Conservation (phyloP, 2,797 vertebrate species). For the Chromobotia macracanthus region DNA sequence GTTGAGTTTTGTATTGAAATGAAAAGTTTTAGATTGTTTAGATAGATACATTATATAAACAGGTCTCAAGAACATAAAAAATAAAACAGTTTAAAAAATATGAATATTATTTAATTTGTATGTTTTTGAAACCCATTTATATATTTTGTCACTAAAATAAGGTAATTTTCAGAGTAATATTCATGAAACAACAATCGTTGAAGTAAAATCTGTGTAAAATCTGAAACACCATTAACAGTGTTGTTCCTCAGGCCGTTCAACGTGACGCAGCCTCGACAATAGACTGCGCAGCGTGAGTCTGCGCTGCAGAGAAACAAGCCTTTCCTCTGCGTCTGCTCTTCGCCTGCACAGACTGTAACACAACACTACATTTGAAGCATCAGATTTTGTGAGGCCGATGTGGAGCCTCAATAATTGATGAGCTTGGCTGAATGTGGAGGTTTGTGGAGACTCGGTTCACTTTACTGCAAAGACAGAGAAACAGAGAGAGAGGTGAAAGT, state of each 20-base stretch:
- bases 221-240: not conserved
- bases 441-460: constrained; percentile 69
- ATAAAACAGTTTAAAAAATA: too few relatives aligned
- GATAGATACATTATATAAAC: too few relatives aligned
- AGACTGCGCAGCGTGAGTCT: too few relatives aligned
- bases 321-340: constrained; percentile 39
- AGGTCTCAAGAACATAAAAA: too few relatives aligned
- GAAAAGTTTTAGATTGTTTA: too few relatives aligned
- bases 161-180: not conserved
- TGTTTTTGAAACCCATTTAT: too few relatives aligned
- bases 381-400: constrained; percentile 49
- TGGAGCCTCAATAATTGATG: constrained; percentile 61
- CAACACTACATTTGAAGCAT: constrained; percentile 51
- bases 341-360: constrained; percentile 34
- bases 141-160: not conserved
- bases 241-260: not conserved
- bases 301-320: not conserved
- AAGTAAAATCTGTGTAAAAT: not conserved
- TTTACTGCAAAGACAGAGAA: constrained; percentile 67
- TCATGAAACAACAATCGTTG: not conserved
- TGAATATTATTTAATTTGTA: too few relatives aligned
- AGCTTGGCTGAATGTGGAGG: constrained; percentile 56
- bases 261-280: not conserved
- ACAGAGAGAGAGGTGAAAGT: constrained; percentile 66
- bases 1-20: too few relatives aligned